Evolutionary conservation across 2,797 vertebrate genomes (phyloP), one percentile per base, ranked within the genome.

Genomic region (Channallabes apus): DNA sequence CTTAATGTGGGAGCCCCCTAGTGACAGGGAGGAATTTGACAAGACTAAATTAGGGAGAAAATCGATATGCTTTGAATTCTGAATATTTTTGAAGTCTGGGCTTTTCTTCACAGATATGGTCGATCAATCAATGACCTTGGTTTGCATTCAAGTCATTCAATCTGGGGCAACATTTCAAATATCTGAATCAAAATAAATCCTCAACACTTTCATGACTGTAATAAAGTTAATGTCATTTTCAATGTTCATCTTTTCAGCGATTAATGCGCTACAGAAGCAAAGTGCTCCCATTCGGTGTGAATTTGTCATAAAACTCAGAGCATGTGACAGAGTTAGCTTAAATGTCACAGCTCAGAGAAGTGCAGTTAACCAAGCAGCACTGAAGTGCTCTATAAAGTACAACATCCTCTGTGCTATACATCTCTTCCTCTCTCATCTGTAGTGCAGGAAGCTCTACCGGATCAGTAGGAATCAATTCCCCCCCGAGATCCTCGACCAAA

Each of bases 351-450:
- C 24, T 80, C 77, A 46, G 61, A 61, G 18, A 9, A 51, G 11
- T 27, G 22, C 76, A 38, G 20, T 15, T 38, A 32, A 29, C 29
- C 29, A 35, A 11, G 4, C 58, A 24, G 78, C 59, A 17, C 22
- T 80, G 78, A 80, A 65, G 24, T 20, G 35, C 76, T 78, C 20
- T 61, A 22, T 61, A 65, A 65, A 80, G 29, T 80, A 54, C 78
- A 80, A 59, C 0, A 9, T 75, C 27, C 3, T 11, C 41, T 14
- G 1, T 76, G 22, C 27, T 9, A 41, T 78, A 29, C 11, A 17
- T 61, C 24, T 84, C 12, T 46, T 46, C 46, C 46, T 35, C n/a
- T 32, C 38, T 38, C 38, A 24, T n/a, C 18, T 6, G n/a, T 32
- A 68, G 73, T 72, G 81, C 80, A 84, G n/a, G 51, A 69, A 14